Evolutionary conservation across 1,140 invertebrate genomes (phyloP), one percentile per base, ranked within the genome.

Genomic region (Drosophila insularis): DNA sequence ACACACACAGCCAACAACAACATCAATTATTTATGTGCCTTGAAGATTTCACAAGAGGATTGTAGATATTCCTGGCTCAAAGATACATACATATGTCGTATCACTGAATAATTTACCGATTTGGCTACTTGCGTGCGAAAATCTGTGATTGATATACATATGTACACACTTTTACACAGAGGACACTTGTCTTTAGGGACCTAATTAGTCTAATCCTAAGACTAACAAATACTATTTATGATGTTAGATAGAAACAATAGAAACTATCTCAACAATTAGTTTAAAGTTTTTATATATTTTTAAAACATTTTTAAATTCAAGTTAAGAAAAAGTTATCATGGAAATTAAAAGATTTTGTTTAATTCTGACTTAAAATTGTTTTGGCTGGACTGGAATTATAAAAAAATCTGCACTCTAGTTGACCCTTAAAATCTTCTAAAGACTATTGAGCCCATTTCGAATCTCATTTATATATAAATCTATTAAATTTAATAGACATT

Each of bases 21-120:
- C 43, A 50, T 50, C 17, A 50, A 50, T 50, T 50, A 50, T 50
- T 50, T 50, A 50, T 21, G 21, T 50, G 43, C 43, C 43, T 19
- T 8, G 7, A 14, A 46, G 43, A 46, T 46, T 46, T 46, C 6
- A 8, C 43, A 50, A 21, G 43, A 50, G 43, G 43, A 50, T 50
- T 50, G 43, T 19, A 14, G 43, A 19, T 21, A 50, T 8, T 21
- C 43, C 19, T 50, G 43, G 7, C 43, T 50, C 8, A 21, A 8
- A 50, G 6, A 50, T 2, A 4, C 23, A 43, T 43, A 32, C 23
- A 23, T 35, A 37, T 50, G 43, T 46, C 14, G 17, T 19, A 46
- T 46, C 43, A 46, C 43, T 46, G 43, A 46, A 50, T 21, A 50
- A 50, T 50, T 50, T 50, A 50, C 43, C 1, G 17, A 50, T 50